These are phyloP conservation scores for Xerus inauris DNA, from an alignment of 2,113 vertebrate genomes.

Conservation along the genomic window DNA sequence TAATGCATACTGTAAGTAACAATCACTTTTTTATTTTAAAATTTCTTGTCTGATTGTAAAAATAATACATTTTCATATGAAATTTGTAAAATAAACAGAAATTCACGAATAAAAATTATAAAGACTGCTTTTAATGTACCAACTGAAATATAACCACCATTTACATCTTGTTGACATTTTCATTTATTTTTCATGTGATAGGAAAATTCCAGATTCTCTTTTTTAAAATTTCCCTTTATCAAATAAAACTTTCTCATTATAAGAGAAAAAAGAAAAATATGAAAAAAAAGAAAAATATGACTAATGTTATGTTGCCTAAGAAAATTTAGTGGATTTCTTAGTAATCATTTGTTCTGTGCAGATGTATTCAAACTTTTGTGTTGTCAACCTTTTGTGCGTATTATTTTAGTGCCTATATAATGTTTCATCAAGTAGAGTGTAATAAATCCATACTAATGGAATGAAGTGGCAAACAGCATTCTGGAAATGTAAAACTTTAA, in stretches of 20 bases:
- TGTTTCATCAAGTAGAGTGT: not conserved
- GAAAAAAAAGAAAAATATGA: not conserved
- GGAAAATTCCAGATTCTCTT: not conserved
- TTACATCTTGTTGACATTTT: not conserved
- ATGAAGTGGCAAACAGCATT: not conserved
- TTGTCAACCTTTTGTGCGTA: not conserved
- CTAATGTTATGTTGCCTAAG: not conserved
- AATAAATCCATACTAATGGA: not conserved
- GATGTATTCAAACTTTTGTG: not conserved
- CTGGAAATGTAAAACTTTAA: constrained; percentile 37
- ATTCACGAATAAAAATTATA: not conserved
- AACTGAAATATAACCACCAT: not conserved
- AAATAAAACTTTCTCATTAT: not conserved
- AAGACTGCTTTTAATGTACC: not conserved
- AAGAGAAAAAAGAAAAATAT: not conserved
- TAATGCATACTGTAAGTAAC: not conserved
- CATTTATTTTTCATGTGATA: not conserved
- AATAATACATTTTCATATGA: not conserved
- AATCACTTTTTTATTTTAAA: not conserved
- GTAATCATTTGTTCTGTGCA: not conserved
- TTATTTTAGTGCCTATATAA: not conserved
- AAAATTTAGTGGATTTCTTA: not conserved
- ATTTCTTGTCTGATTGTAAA: not conserved
- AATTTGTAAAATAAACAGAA: not conserved
- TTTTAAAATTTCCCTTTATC: not conserved